Percentiles rank a stretch among this genome's conserved stretches.
These are phyloP conservation scores for Drosophila histrio DNA, from an alignment of 2,888 invertebrate genomes.

Conservation along the genomic window DNA sequence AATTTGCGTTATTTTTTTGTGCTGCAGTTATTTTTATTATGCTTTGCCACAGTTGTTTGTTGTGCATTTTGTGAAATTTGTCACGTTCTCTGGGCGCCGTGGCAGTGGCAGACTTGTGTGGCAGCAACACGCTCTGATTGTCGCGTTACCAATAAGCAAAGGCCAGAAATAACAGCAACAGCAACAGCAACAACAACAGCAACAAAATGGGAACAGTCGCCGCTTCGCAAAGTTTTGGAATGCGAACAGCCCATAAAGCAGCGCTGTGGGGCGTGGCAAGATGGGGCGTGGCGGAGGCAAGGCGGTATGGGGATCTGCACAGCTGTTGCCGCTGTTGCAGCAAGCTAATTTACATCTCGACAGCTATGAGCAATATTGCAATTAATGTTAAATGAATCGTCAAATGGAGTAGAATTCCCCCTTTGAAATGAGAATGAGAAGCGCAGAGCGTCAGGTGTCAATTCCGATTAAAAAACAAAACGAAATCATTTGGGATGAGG, in stretches of 20 bases:
- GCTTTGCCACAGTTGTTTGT: conserved; percentile 42
- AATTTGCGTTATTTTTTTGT: conserved; percentile 53
- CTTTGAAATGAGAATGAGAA: neutral
- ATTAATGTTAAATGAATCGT: conserved; percentile 69
- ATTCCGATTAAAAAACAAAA: conserved; percentile 6
- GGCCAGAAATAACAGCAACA: conserved; percentile 45
- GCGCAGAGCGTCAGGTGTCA: conserved; percentile 19
- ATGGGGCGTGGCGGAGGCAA: neutral
- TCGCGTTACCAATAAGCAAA: conserved; percentile 47
- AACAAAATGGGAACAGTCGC: conserved; percentile 13
- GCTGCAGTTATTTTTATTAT: conserved; percentile 72
- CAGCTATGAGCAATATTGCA: conserved; percentile 36
- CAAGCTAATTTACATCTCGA: conserved; percentile 37
- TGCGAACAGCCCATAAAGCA: conserved; percentile 41
- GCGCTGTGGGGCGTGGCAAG: neutral
- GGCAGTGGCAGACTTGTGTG: conserved; percentile 30
- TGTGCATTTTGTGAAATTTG: conserved; percentile 70
- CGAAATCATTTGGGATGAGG: conserved; percentile 4
- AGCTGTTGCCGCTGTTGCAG: conserved; percentile 18
- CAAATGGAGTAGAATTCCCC: conserved; percentile 35
- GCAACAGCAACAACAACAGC: conserved; percentile 8
- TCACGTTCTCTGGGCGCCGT: conserved; percentile 64
- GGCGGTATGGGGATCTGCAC: neutral
- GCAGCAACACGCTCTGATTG: conserved; percentile 59
- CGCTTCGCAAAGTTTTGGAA: conserved; percentile 43